Conservation (phyloP, 2,113 vertebrate genomes). For the Phalacrocorax brasilianus region DNA sequence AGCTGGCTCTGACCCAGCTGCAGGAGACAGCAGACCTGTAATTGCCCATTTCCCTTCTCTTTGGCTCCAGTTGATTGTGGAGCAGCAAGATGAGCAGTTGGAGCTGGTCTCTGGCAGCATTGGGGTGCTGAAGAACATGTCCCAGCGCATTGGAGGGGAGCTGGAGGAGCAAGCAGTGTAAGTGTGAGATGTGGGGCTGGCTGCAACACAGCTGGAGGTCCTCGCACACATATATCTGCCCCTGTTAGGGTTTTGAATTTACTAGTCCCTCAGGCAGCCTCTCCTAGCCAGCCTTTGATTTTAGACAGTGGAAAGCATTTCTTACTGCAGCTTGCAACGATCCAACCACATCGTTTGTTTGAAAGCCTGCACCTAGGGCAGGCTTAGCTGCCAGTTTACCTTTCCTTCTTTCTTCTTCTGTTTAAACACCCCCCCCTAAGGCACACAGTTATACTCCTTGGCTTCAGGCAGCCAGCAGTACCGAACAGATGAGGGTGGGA, state of each 20-base stretch:
- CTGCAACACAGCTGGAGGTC: neutral
- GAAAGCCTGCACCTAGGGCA: neutral
- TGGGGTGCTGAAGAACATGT: constrained; percentile 98
- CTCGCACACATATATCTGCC: neutral
- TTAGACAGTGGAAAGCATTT: neutral
- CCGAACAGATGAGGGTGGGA: neutral
- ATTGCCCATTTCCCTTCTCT: constrained; percentile 38
- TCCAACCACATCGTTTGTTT: accelerated
- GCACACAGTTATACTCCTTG: neutral
- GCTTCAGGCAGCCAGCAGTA: neutral
- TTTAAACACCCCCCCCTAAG: neutral
- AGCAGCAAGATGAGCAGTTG: constrained; percentile 96
- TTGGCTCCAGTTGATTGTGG: constrained; percentile 86
- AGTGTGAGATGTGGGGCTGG: constrained; percentile 53
- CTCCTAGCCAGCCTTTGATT: neutral
- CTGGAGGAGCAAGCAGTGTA: constrained; percentile 97
- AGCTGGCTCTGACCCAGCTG: neutral
- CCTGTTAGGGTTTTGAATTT: neutral
- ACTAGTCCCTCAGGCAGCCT: neutral
- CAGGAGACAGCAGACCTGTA: constrained; percentile 12
- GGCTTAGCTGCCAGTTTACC: neutral
- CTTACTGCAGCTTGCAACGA: neutral
- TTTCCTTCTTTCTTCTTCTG: neutral
- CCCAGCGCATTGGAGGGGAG: constrained; percentile 94
- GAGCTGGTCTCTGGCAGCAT: constrained; percentile 97